phyloP scores from a whole-genome alignment of 1,140 invertebrate genomes.

The Drosophila truncata region DNA sequence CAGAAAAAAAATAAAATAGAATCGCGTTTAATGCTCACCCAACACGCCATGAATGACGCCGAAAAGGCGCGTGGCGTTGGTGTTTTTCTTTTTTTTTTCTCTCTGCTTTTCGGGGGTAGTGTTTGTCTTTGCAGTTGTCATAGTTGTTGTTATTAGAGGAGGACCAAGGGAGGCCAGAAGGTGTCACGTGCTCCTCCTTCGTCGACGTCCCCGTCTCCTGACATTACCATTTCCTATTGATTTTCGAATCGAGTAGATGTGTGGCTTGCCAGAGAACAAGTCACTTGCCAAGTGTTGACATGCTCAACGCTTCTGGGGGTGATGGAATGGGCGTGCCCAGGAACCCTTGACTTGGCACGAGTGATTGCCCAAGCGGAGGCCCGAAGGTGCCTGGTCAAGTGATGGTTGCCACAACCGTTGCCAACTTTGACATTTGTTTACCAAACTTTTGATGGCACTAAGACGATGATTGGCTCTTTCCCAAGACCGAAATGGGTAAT shows the following conservation, averaged over 20 bases:
- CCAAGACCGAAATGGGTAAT: background rate
- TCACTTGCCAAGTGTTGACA: conserved; percentile 52
- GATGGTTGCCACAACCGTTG: conserved; percentile 22
- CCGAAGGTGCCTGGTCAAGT: conserved; percentile 15
- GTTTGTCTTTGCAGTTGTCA: conserved; percentile 31
- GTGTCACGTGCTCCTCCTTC: conserved; percentile 49
- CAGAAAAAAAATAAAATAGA: conserved; percentile 33
- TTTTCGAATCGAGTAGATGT: conserved; percentile 39
- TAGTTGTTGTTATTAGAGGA: conserved; percentile 26
- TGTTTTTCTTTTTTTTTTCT: background rate
- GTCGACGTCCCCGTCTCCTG: background rate
- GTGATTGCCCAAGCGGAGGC: conserved; percentile 18
- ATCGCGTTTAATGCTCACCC: conserved; percentile 63
- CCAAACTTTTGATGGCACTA: conserved; percentile 8
- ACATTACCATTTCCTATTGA: conserved; percentile 57
- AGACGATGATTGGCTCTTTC: conserved; percentile 4
- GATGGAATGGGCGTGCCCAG: conserved; percentile 17
- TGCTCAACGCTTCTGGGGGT: conserved; percentile 21
- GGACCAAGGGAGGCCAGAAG: conserved; percentile 25
- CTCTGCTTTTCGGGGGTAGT: conserved; percentile 14
- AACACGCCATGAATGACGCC: conserved; percentile 82
- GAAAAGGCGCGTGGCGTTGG: conserved; percentile 63
- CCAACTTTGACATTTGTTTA: conserved; percentile 37
- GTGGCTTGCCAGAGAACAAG: conserved; percentile 14
- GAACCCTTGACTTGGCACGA: conserved; percentile 24